These are phyloP conservation scores for Pseudomyrmex gracilis DNA, from an alignment of 1,140 invertebrate species.

Conservation along the genomic window DNA sequence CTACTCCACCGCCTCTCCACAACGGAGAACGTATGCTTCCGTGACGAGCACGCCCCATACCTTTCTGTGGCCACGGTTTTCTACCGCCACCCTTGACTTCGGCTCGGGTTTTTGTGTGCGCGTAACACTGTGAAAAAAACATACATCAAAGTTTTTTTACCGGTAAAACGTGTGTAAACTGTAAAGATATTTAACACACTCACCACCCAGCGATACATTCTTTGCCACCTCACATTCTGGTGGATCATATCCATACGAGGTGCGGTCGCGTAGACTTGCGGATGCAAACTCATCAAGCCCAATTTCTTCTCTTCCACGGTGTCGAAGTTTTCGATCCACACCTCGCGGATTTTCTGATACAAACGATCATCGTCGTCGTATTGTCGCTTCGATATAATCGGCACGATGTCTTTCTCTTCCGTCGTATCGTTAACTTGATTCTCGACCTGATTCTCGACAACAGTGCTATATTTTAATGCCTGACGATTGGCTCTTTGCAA, in stretches of 20 bases:
- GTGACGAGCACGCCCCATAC: slow-evolving; percentile 94
- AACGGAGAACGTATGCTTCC: slow-evolving; percentile 96
- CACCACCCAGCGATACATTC: slow-evolving; percentile 92
- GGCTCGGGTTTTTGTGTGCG: slow-evolving; percentile 90
- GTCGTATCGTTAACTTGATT: too few relatives aligned
- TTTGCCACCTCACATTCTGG: slow-evolving; percentile 96
- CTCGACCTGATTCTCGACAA: slow-evolving; percentile 7
- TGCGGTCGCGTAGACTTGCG: slow-evolving; percentile 92
- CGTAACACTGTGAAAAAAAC: slow-evolving; percentile 86
- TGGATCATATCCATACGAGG: slow-evolving; percentile 96
- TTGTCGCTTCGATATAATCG: slow-evolving; percentile 73
- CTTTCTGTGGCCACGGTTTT: slow-evolving; percentile 99
- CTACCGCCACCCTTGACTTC: slow-evolving; percentile 95
- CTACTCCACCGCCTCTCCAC: slow-evolving; percentile 92
- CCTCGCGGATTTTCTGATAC: slow-evolving; percentile 90
- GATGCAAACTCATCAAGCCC: slow-evolving; percentile 95
- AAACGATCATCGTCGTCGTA: slow-evolving; percentile 67
- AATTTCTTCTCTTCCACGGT: slow-evolving; percentile 92
- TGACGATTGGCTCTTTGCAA: slow-evolving; percentile 64
- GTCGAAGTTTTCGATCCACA: slow-evolving; percentile 96
- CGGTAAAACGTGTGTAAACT: background rate
- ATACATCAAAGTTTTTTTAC: background rate
- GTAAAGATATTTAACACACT: slow-evolving; percentile 72
- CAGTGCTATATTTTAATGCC: slow-evolving; percentile 69
- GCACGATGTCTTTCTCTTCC: slow-evolving; percentile 41